These are phyloP conservation scores for Leucoptera coffeella DNA, from an alignment of 2,888 invertebrate genomes.

Conservation along the genomic window DNA sequence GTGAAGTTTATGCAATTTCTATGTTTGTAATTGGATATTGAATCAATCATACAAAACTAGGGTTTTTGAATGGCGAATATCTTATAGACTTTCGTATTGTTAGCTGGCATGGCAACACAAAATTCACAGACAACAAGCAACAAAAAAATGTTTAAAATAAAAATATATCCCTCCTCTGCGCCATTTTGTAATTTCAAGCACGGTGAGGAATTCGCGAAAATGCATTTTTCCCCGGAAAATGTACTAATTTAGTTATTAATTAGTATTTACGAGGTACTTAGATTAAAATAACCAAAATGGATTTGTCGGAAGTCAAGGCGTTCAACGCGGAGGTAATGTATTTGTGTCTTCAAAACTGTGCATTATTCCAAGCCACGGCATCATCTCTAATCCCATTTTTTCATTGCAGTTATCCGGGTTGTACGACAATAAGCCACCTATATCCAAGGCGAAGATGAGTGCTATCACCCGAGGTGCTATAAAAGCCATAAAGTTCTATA, in stretches of 20 bases:
- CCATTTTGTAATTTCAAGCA: slow-evolving; percentile 48
- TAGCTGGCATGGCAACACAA: too few species aligned
- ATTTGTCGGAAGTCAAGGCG: slow-evolving; percentile 79
- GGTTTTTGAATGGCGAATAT: too few species aligned
- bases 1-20: too few species aligned
- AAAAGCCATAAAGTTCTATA: slow-evolving; percentile 98
- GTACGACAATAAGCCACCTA: slow-evolving; percentile 95
- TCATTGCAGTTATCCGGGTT: slow-evolving; percentile 89
- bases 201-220: slow-evolving; percentile 35
- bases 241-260: slow-evolving; percentile 15
- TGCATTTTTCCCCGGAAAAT: slow-evolving; percentile 22
- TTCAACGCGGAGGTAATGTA: slow-evolving; percentile 83
- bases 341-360: slow-evolving; percentile 6
- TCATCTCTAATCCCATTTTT: slow-evolving; percentile 19
- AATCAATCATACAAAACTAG: too few species aligned
- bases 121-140: too few species aligned
- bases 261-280: slow-evolving; percentile 11
- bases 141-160: too few species aligned
- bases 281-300: slow-evolving; percentile 24
- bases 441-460: slow-evolving; percentile 99
- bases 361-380: slow-evolving; percentile 27
- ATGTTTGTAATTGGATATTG: too few species aligned
- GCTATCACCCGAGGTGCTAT: slow-evolving; percentile 95
- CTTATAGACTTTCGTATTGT: too few species aligned
- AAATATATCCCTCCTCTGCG: too few species aligned